Evolutionary conservation across 2,888 invertebrate species (phyloP).

Genomic region (Parnassius mnemosyne): DNA sequence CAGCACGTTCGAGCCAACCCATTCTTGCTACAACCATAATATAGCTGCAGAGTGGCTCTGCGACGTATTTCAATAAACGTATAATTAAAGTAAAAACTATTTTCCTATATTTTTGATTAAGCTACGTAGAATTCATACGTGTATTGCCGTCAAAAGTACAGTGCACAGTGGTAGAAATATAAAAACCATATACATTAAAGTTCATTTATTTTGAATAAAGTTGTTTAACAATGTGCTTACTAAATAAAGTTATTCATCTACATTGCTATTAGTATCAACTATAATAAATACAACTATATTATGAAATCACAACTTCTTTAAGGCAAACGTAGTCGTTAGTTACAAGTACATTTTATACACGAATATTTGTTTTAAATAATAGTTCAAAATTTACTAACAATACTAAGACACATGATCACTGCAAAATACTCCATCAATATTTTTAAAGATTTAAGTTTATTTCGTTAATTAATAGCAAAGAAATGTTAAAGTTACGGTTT

Average conservation of each 20-base stretch:
- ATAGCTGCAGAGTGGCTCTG: too few species aligned
- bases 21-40: too few species aligned
- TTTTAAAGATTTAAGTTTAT: too few species aligned
- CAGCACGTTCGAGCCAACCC: too few species aligned
- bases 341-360: constrained; percentile 9
- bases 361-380: neutral
- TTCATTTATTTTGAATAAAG: constrained; percentile 22
- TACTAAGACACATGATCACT: neutral
- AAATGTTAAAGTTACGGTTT: neutral
- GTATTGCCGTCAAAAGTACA: too few species aligned
- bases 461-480: too few species aligned
- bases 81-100: too few species aligned
- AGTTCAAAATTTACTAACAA: constrained; percentile 1
- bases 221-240: constrained; percentile 32
- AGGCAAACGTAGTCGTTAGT: constrained; percentile 45
- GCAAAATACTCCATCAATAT: too few species aligned
- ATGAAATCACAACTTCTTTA: constrained; percentile 61
- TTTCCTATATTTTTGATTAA: too few species aligned
- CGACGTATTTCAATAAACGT: too few species aligned
- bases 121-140: too few species aligned
- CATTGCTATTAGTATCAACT: constrained; percentile 37
- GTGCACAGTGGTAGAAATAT: neutral
- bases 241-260: constrained; percentile 39
- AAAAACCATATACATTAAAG: neutral
- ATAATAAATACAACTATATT: constrained; percentile 59